Evolutionary conservation across 2,888 invertebrate genomes (phyloP), one percentile per base, ranked within the genome.

Genomic region (Microchrysa polita): DNA sequence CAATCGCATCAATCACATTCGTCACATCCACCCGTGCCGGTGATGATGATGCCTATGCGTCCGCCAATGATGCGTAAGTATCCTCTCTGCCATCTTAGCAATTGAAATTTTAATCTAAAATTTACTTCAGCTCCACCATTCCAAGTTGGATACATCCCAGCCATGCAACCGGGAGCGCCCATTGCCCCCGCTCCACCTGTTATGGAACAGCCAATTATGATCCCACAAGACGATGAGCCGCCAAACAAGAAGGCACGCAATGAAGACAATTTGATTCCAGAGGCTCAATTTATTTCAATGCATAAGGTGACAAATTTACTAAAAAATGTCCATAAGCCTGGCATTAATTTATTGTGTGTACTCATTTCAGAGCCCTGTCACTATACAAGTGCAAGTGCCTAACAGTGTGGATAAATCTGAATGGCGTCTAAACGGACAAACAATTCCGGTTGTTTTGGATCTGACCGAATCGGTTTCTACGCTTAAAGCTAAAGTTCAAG

Each of bases 391-490:
- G 75, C 88, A 90, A 74, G 89, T 97, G 27, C 98, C 98, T 10
- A 87, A 89, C 78, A 88, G 91, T 81, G 90, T 93, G 0, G 97
- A 98, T 80, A 97, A 97, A 81, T 86, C 93, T 0, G 98, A 98
- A 87, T 97, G 97, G 97, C 94, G 95, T 76, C 87, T 98, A 76
- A 94, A 93, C 83, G 98, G 98, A 0, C 97, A 98, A 84, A 88
- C 91, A 76, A 84, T 98, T 79, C 89, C 90, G 69, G 88, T 97
- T 73, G 91, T 91, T 1, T 82, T 98, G 80, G 90, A 94, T 53
- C 87, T 95, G 14, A 88, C 89, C 14, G 94, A 96, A 78, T 87
- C 90, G 0, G 92, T 97, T n/a, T 90, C 92, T 14, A 92, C 91
- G 72, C 89, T 99, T 79, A 99, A 99, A 86, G 90, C 91, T 12